phyloP scores from a whole-genome alignment of 2,797 vertebrate species.

The Microctenopoma stevenorrisi region DNA sequence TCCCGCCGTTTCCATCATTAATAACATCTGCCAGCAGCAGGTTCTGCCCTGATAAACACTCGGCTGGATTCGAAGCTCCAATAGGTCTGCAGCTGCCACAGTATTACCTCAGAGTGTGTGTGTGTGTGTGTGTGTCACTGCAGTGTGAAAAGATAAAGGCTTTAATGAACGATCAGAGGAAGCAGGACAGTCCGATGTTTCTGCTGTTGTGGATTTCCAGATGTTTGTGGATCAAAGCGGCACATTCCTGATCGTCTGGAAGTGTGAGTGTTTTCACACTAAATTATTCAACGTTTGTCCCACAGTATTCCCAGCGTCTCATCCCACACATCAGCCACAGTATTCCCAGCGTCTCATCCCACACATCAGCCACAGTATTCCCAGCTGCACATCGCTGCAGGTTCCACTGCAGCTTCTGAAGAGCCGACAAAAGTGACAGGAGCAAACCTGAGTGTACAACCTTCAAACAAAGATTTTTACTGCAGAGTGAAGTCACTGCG shows the following conservation, averaged over 20 bases:
- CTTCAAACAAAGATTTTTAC: not conserved
- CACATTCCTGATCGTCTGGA: slow-evolving; percentile 6
- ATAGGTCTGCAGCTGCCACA: slow-evolving; percentile 49
- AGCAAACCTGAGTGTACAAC: not conserved
- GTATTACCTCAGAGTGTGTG: slow-evolving; percentile 31
- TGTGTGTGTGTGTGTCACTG: slow-evolving; percentile 35
- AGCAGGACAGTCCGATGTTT: slow-evolving; percentile 26
- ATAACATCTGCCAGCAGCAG: slow-evolving; percentile 64
- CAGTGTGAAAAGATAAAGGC: slow-evolving; percentile 47
- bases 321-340: not conserved
- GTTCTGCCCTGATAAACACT: slow-evolving; percentile 69
- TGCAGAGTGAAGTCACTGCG: slow-evolving; percentile 12
- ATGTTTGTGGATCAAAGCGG: slow-evolving; percentile 31
- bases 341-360: not conserved
- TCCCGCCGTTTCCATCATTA: slow-evolving; percentile 45
- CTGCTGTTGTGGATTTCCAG: slow-evolving; percentile 32
- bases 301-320: not conserved
- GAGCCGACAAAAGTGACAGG: slow-evolving; percentile 29
- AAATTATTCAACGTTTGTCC: slow-evolving; percentile 25
- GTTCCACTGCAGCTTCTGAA: slow-evolving; percentile 30
- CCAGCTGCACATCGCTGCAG: slow-evolving; percentile 21
- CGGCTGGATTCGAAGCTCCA: slow-evolving; percentile 55
- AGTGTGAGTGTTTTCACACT: not conserved
- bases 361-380: not conserved
- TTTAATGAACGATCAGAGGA: slow-evolving; percentile 51